A percentile compares a stretch with the other conserved stretches of the same genome.
Conservation (phyloP, 2,113 vertebrate species). For the Poeciliopsis occidentalis region DNA sequence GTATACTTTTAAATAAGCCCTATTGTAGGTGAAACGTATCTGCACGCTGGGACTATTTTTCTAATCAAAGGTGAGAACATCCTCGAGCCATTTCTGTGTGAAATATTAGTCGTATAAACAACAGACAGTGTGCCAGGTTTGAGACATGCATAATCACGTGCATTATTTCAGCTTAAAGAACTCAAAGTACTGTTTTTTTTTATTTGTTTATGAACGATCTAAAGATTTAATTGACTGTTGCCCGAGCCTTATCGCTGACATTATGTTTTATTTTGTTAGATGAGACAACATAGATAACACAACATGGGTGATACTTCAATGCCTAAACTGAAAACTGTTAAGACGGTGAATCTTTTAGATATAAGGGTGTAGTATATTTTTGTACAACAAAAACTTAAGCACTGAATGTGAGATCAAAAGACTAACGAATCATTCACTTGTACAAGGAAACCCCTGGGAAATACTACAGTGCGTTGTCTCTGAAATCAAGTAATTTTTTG, state of each 20-base stretch:
- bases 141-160: background rate
- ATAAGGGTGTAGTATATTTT: no score
- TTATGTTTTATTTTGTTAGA: background rate
- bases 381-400: no score
- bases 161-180: background rate
- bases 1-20: background rate
- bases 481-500: no score
- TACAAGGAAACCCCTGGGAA: no score
- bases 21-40: background rate
- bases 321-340: no score
- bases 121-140: background rate
- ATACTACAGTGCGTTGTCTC: no score
- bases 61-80: constrained; percentile 40
- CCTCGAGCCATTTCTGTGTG: background rate
- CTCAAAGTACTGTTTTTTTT: background rate
- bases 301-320: background rate
- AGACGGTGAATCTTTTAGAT: no score
- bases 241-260: background rate
- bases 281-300: background rate
- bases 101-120: background rate
- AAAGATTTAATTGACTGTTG: background rate
- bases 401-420: background rate
- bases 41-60: background rate
- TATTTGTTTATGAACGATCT: background rate
- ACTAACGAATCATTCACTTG: background rate